phyloP scores from a whole-genome alignment of 2,888 invertebrate species.

The Geotrupes spiniger region DNA sequence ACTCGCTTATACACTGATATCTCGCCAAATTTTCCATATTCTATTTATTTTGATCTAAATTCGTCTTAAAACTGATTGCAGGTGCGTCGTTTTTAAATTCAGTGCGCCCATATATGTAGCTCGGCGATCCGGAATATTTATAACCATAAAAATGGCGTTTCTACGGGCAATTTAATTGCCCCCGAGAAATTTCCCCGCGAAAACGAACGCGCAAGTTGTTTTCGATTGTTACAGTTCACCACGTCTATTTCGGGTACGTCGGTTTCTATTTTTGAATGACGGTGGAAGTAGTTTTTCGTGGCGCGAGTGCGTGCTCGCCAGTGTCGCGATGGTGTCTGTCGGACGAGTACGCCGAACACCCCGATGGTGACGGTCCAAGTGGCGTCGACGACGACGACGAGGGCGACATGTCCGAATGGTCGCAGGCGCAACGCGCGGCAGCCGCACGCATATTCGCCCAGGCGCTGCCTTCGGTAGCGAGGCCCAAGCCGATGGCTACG shows the following conservation, averaged over 20 bases:
- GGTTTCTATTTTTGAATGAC: conserved; percentile 3
- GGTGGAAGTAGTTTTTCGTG: not conserved
- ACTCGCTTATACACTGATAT: too few relatives aligned
- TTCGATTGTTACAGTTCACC: not conserved
- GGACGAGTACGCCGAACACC: conserved; percentile 22
- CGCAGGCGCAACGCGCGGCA: conserved; percentile 54
- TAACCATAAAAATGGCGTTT: too few relatives aligned
- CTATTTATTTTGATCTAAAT: too few relatives aligned
- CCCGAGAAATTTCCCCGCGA: too few relatives aligned
- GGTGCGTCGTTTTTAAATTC: too few relatives aligned
- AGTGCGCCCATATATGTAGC: too few relatives aligned
- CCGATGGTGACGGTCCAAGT: conserved; percentile 21
- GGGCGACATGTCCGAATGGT: conserved; percentile 44
- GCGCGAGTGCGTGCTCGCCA: conserved; percentile 15
- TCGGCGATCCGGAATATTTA: too few relatives aligned
- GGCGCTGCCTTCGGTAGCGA: conserved; percentile 34
- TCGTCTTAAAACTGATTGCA: too few relatives aligned
- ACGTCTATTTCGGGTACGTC: conserved; percentile 1
- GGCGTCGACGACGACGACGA: conserved; percentile 16
- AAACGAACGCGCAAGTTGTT: too few relatives aligned
- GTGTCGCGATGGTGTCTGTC: conserved; percentile 28
- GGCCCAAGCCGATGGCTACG: conserved; percentile 33
- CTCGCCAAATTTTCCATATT: too few relatives aligned
- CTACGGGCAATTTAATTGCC: too few relatives aligned
- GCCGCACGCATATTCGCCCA: conserved; percentile 53